Evolutionary conservation across 2,888 invertebrate species (phyloP), one percentile per base, ranked within the genome.

Genomic region (Rhingia rostrata): DNA sequence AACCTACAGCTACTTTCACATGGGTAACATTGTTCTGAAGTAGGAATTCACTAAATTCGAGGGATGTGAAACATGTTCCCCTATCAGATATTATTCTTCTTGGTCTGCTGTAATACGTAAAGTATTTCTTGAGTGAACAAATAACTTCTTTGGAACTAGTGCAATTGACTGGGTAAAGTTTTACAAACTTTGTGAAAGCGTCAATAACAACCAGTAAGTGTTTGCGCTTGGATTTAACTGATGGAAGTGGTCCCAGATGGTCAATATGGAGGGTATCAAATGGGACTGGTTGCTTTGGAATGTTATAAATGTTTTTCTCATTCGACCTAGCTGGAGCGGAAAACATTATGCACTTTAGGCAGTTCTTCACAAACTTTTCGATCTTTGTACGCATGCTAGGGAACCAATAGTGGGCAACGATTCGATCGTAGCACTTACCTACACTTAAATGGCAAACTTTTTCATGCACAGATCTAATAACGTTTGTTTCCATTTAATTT

Each of bases 41-140:
- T 64, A 89, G 89, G 72, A 88, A 90, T 4, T 77, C 61, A 45
- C 83, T 63, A 72, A 91, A 92, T 4, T 78, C 64, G 12, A 87
- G 85, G 1, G 89, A 88, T 0, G 90, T 91, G 67, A 90, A 92
- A 14, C 88, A 87, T 12, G 89, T 88, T n/a, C 91, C 91, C 35
- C 89, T 83, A 77, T 92, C 91, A 0, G 89, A 88, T 5, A 91
- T 88, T 6, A 91, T 85, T 4, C 88, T 75, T 5, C 89, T 35
- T 0, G 53, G 66, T 4, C 66, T 51, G 14, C 56, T 47, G 7
- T 47, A 47, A 7, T 5, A 47, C 2, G 4, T n/a, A 39, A 30
- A 56, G 56, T 56, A 56, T 35, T 35, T 12, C 12, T 43, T 43
- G 12, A 43, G 43, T 3, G 35, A 54, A 10, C 32, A 35, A 35